Percentiles rank a stretch among this genome's conserved stretches.
Conservation (phyloP, 1,140 invertebrate genomes). For the Thalassaphorura encarpata region DNA sequence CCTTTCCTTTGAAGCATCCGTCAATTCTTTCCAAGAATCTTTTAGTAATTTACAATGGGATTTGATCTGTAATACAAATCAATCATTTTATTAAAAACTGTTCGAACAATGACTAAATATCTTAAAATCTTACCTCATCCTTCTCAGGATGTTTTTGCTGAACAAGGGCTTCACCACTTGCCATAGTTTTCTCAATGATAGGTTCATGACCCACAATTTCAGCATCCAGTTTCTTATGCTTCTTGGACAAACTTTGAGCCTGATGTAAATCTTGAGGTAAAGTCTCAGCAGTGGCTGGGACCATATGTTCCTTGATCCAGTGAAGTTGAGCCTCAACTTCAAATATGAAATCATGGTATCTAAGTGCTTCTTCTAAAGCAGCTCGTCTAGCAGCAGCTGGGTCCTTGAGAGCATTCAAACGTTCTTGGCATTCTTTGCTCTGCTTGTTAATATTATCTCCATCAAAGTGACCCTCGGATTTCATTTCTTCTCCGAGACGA, state of each 20-base stretch:
- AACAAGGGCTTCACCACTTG: slow-evolving; percentile 57
- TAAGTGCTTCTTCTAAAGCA: slow-evolving; percentile 72
- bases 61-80: slow-evolving; percentile 43
- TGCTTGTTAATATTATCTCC: slow-evolving; percentile 69
- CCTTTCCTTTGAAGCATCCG: slow-evolving; percentile 56
- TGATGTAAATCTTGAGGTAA: slow-evolving; percentile 76
- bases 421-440: slow-evolving; percentile 60
- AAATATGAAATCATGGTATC: slow-evolving; percentile 88
- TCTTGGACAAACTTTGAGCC: slow-evolving; percentile 82
- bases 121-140: slow-evolving; percentile 47
- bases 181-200: slow-evolving; percentile 69
- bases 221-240: slow-evolving; percentile 80
- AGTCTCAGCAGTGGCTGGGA: slow-evolving; percentile 62
- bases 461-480: slow-evolving; percentile 85
- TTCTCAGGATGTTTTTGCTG: slow-evolving; percentile 63
- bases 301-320: slow-evolving; percentile 87
- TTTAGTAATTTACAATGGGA: slow-evolving; percentile 53
- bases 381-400: slow-evolving; percentile 51
- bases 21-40: slow-evolving; percentile 57
- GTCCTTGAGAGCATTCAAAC: slow-evolving; percentile 40
- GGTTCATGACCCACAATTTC: slow-evolving; percentile 73
- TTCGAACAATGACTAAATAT: too few relatives aligned
- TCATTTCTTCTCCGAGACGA: slow-evolving; percentile 71
- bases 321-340: slow-evolving; percentile 86
- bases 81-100: background rate